Evolutionary conservation across 2,113 vertebrate species (phyloP), one percentile per base, ranked within the genome.

Genomic region (Rhizomys pruinosus): DNA sequence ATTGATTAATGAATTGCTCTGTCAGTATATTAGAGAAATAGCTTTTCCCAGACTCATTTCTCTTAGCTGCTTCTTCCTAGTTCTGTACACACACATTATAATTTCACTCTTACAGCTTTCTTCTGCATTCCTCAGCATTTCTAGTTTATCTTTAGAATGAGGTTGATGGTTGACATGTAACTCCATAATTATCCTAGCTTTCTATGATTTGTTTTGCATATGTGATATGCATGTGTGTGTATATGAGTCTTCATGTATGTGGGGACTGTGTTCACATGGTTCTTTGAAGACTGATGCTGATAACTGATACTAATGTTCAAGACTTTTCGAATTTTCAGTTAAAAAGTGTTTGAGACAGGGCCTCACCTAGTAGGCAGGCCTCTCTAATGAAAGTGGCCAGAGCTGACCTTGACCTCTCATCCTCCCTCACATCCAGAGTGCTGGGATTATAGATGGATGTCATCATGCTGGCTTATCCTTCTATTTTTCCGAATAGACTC

Each of bases 141-240:
- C 61, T 84, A 69, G 32, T 72, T 94, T 80, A 27, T 93, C 55
- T 93, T 94, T 80, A 71, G 87, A 92, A 72, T 82, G 79, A 92
- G 25, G 4, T 61, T 84, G 42, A 81, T 90, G 3, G 32, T 85
- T 16, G 55, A 32, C 57, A 84, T 32, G 57, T 74, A 44, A 93
- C 22, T 44, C 27, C 34, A 69, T 61, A 6, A 64, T 84, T 89
- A 42, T 93, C 86, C 25, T 7, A 68, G 61, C 25, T 39, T n/a
- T 82, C 47, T 92, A 37, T 63, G 59, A 79, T 39, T n/a, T 59
- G 3, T 34, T 55, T 1, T 37, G 59, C 25, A 12, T 61, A 22
- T 39, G 22, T 32, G 29, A 37, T 61, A 19, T 77, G 39, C n/a
- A 16, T 69, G 68, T 71, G 6, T 71, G 42, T 19, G 42, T 16